Conservation (phyloP, 37 sponge, comb jelly and placozoan genomes). For the Aphrocallistes beatrix region DNA sequence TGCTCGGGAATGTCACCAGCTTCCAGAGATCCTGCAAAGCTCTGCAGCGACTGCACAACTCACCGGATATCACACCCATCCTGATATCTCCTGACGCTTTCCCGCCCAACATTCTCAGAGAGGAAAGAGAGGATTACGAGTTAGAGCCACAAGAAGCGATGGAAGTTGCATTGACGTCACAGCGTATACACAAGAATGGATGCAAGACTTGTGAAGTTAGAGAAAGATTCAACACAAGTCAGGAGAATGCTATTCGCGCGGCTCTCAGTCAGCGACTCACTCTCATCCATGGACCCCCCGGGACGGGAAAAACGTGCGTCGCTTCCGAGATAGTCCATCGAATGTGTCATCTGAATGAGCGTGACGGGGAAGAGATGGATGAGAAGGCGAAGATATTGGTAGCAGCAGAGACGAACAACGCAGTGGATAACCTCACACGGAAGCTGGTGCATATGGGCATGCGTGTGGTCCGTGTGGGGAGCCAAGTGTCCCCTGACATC, state of each 20-base stretch:
- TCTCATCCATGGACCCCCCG: slow-evolving; percentile 74
- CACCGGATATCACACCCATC: background rate
- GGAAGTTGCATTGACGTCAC: no score
- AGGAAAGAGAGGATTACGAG: background rate
- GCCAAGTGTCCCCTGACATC: slow-evolving; percentile 24
- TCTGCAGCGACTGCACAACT: background rate
- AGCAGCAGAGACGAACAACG: slow-evolving; percentile 57
- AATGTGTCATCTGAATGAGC: background rate
- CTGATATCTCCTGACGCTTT: background rate
- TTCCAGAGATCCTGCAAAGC: slow-evolving; percentile 32
- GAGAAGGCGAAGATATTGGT: slow-evolving; percentile 26
- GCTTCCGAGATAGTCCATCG: slow-evolving; percentile 41
- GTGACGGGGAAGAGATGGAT: background rate
- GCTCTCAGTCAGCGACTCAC: slow-evolving; percentile 34
- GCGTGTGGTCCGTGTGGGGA: slow-evolving; percentile 41
- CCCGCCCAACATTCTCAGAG: background rate
- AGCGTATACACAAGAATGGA: no score
- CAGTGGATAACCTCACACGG: slow-evolving; percentile 51
- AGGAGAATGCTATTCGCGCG: slow-evolving; percentile 36
- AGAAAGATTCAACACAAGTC: slow-evolving; percentile 30
- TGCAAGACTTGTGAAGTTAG: background rate
- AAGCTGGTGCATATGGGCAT: slow-evolving; percentile 25
- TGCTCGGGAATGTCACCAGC: slow-evolving; percentile 38
- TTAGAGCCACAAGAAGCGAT: background rate
- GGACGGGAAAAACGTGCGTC: slow-evolving; percentile 58